These are phyloP conservation scores for Nylanderia fulva DNA, from an alignment of 1,140 invertebrate species.

Conservation along the genomic window DNA sequence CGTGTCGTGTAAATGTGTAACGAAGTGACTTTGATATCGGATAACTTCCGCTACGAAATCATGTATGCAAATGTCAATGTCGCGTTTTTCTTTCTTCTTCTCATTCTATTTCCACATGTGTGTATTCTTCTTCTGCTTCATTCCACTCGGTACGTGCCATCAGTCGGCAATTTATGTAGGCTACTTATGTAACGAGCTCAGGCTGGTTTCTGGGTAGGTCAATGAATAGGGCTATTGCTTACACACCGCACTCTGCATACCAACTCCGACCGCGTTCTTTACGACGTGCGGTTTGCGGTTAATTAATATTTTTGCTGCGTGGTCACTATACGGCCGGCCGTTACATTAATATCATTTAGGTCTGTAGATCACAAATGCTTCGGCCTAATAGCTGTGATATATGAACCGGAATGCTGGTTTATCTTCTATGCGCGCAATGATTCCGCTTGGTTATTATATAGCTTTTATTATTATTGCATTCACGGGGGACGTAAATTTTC, in stretches of 20 bases:
- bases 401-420: slow-evolving; percentile 6
- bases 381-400: background rate
- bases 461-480: slow-evolving; percentile 26
- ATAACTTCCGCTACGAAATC: background rate
- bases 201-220: slow-evolving; percentile 62
- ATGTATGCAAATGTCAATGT: slow-evolving; percentile 11
- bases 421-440: background rate
- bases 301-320: slow-evolving; percentile 76
- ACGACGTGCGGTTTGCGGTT: slow-evolving; percentile 63
- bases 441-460: background rate
- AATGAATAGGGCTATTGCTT: slow-evolving; percentile 58
- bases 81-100: background rate
- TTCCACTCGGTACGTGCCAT: slow-evolving; percentile 45
- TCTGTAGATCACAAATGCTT: slow-evolving; percentile 18
- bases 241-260: slow-evolving; percentile 61
- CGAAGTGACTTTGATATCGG: slow-evolving; percentile 60
- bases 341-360: slow-evolving; percentile 12
- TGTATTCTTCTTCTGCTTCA: slow-evolving; percentile 12
- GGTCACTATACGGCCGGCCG: background rate
- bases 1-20: slow-evolving; percentile 63
- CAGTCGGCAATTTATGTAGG: slow-evolving; percentile 70
- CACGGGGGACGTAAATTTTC: slow-evolving; percentile 12
- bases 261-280: slow-evolving; percentile 66
- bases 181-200: slow-evolving; percentile 71
- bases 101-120: background rate